Percentiles rank a stretch among this genome's conserved stretches.
Conservation (phyloP, 2,113 vertebrate species). For the Ceyx margarethae region DNA sequence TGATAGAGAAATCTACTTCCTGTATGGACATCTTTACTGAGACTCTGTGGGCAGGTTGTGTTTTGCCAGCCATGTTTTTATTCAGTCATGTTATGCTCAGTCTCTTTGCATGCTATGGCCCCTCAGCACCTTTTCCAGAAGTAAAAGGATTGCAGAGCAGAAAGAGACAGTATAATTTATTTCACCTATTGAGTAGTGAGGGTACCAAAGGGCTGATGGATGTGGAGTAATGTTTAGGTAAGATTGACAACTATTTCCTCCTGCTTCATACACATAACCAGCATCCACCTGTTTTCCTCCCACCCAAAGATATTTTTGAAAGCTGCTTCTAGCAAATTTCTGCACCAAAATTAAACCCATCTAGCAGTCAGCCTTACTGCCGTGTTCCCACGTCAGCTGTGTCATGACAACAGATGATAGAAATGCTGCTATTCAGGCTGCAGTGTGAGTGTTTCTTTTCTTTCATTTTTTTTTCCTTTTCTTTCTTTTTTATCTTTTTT, state of each 20-base stretch:
- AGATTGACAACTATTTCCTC: constrained; percentile 68
- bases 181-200: background rate
- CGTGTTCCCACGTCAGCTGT: constrained; percentile 75
- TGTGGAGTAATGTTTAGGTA: constrained; percentile 52
- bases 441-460: constrained; percentile 32
- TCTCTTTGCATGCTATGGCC: background rate
- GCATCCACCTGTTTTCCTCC: constrained; percentile 52
- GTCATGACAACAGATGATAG: constrained; percentile 79
- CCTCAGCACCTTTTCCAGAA: background rate
- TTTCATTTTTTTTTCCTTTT: background rate
- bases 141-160: background rate
- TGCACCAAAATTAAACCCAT: constrained; percentile 76
- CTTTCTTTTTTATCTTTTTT: background rate
- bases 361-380: constrained; percentile 72
- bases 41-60: fast-evolving
- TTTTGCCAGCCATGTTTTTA: background rate
- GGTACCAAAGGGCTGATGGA: constrained; percentile 42
- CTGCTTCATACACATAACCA: constrained; percentile 52
- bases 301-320: constrained; percentile 61
- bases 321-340: constrained; percentile 74
- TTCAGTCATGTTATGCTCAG: background rate
- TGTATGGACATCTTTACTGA: fast-evolving
- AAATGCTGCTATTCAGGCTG: constrained; percentile 74
- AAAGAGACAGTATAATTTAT: background rate
- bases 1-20: background rate